Conservation (phyloP, 2,113 vertebrate genomes). For the Oxyruncus cristatus region DNA sequence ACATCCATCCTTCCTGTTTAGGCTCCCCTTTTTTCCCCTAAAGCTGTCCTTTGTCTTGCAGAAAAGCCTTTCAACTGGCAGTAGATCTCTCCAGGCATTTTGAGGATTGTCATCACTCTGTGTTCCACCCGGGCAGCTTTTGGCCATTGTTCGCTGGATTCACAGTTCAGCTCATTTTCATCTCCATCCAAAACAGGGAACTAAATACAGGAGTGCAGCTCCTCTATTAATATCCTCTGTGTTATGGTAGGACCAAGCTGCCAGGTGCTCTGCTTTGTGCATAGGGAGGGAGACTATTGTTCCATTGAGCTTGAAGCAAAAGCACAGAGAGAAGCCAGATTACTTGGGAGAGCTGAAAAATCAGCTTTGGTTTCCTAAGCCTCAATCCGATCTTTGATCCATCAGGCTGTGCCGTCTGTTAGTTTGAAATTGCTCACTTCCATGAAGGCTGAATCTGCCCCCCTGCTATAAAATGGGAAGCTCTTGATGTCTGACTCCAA, state of each 20-base stretch:
- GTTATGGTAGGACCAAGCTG: background rate
- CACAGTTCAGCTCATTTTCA: constrained; percentile 37
- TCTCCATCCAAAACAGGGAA: background rate
- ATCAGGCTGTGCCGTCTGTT: background rate
- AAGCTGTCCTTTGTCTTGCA: constrained; percentile 6
- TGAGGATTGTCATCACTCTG: constrained; percentile 15
- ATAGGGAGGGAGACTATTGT: background rate
- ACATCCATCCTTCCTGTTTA: background rate
- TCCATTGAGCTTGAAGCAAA: constrained; percentile 20
- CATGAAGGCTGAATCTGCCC: background rate
- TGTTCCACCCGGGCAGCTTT: constrained; percentile 9
- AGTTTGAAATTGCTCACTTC: constrained; percentile 33
- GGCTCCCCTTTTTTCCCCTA: background rate
- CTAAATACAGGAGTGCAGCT: constrained; percentile 21
- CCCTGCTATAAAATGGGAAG: background rate
- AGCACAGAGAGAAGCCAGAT: constrained; percentile 40
- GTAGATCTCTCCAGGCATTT: background rate
- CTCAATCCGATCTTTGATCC: constrained; percentile 18
- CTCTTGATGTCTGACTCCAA: constrained; percentile 28
- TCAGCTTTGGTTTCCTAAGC: constrained; percentile 37
- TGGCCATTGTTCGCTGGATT: constrained; percentile 27
- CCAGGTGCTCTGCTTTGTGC: constrained; percentile 41
- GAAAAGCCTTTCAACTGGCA: background rate
- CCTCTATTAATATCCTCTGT: background rate
- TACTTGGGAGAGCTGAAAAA: constrained; percentile 37